A percentile compares a stretch with the other conserved stretches of the same genome.
phyloP scores from a whole-genome alignment of 2,113 vertebrate genomes.

The Andinoacara biseriatus region DNA sequence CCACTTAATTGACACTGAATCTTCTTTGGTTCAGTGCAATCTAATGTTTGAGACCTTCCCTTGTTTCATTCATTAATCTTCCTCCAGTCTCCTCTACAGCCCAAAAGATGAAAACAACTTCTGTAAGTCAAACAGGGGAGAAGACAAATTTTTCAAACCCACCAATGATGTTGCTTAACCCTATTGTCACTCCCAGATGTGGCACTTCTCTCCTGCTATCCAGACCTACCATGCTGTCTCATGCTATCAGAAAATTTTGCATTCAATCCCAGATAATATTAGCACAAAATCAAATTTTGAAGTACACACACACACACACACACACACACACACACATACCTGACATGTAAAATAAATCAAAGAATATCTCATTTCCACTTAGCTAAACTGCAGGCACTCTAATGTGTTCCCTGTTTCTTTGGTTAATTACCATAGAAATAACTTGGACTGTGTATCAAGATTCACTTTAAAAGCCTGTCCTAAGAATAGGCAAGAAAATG shows the following conservation, averaged over 20 bases:
- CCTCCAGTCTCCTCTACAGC: neutral
- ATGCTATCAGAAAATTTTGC: neutral
- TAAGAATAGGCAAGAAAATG: neutral
- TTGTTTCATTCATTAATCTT: neutral
- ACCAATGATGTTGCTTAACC: neutral
- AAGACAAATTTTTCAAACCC: neutral
- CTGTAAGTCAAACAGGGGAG: neutral
- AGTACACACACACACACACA: neutral
- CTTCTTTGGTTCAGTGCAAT: neutral
- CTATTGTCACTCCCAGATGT: neutral
- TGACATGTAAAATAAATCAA: neutral
- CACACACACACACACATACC: neutral
- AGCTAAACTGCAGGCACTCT: neutral
- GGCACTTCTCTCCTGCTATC: neutral
- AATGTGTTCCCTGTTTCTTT: slow-evolving; percentile 25
- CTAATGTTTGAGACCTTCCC: neutral
- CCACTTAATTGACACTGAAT: neutral
- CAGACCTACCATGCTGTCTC: neutral
- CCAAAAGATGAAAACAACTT: neutral
- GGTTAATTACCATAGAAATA: slow-evolving; percentile 63
- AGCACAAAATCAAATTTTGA: neutral
- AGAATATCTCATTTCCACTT: slow-evolving; percentile 33
- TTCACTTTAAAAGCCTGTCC: slow-evolving; percentile 27
- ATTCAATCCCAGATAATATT: neutral
- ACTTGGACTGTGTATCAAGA: slow-evolving; percentile 36